Evolutionary conservation across 1,140 invertebrate genomes (phyloP).

Genomic region (Drosophila pectinifera): DNA sequence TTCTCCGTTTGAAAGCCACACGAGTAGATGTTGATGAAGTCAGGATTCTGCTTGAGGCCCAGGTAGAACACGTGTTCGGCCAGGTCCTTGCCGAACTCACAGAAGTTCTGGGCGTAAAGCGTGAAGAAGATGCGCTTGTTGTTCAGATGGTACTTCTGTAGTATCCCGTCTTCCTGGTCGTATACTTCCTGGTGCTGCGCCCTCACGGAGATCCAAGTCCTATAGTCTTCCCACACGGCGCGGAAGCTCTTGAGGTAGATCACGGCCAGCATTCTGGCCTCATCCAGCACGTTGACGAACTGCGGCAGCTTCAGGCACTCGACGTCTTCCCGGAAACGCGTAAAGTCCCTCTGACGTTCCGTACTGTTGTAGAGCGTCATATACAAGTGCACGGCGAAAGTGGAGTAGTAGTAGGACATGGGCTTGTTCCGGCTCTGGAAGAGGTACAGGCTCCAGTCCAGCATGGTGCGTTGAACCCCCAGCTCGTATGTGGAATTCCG

Average conservation of each 20-base stretch:
- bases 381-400: slow-evolving; percentile 75
- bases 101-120: slow-evolving; percentile 78
- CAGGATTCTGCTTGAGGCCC: slow-evolving; percentile 71
- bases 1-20: slow-evolving; percentile 65
- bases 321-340: slow-evolving; percentile 58
- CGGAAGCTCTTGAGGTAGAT: slow-evolving; percentile 80
- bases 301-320: slow-evolving; percentile 78
- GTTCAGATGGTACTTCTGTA: slow-evolving; percentile 55
- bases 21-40: slow-evolving; percentile 68
- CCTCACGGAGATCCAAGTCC: slow-evolving; percentile 47
- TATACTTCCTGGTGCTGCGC: slow-evolving; percentile 51
- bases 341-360: slow-evolving; percentile 60
- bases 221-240: slow-evolving; percentile 70
- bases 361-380: slow-evolving; percentile 75
- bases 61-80: slow-evolving; percentile 76
- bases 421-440: slow-evolving; percentile 77
- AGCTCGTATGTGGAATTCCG: slow-evolving; percentile 73
- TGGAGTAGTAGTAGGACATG: slow-evolving; percentile 80
- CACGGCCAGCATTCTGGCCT: slow-evolving; percentile 72
- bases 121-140: slow-evolving; percentile 78
- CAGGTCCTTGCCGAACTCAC: slow-evolving; percentile 78
- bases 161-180: slow-evolving; percentile 70
- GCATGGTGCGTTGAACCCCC: slow-evolving; percentile 71
- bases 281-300: slow-evolving; percentile 74
- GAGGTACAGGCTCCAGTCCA: slow-evolving; percentile 79